These are phyloP conservation scores for Hucho hucho DNA, from an alignment of 2,113 vertebrate species.

Conservation along the genomic window DNA sequence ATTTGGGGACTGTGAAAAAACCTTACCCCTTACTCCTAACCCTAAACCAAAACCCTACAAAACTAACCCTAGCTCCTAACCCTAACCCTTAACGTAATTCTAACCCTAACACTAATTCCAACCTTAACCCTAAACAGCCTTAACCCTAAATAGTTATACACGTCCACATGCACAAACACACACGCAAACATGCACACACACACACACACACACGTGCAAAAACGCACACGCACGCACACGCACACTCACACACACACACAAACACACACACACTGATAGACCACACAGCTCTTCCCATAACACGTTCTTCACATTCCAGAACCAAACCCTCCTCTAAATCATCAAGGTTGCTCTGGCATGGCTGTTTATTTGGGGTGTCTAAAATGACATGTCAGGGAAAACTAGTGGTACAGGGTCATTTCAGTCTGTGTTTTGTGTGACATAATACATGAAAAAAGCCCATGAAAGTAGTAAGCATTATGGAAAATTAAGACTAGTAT, in stretches of 20 bases:
- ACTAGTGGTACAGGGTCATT: neutral
- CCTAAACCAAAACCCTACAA: no score
- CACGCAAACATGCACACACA: neutral
- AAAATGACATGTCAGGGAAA: conserved; percentile 3
- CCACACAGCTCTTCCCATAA: neutral
- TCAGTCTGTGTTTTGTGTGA: neutral
- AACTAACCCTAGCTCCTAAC: no score
- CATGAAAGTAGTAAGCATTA: no score
- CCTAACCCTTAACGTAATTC: no score
- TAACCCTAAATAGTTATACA: no score
- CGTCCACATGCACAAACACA: neutral
- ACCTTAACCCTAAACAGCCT: no score
- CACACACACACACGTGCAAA: neutral
- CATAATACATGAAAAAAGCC: no score
- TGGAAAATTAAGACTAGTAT: no score
- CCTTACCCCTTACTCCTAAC: no score
- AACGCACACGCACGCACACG: neutral
- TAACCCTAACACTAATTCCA: no score
- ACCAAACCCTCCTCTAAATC: conserved; percentile 1
- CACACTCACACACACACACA: neutral
- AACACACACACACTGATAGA: neutral
- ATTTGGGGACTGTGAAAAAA: no score
- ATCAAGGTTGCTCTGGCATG: neutral
- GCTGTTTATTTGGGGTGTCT: conserved; percentile 8
- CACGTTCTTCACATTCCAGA: conserved; percentile 10